Percentiles rank a stretch among this genome's conserved stretches.
phyloP scores from a whole-genome alignment of 1,140 invertebrate genomes.

The Conus ventricosus region DNA sequence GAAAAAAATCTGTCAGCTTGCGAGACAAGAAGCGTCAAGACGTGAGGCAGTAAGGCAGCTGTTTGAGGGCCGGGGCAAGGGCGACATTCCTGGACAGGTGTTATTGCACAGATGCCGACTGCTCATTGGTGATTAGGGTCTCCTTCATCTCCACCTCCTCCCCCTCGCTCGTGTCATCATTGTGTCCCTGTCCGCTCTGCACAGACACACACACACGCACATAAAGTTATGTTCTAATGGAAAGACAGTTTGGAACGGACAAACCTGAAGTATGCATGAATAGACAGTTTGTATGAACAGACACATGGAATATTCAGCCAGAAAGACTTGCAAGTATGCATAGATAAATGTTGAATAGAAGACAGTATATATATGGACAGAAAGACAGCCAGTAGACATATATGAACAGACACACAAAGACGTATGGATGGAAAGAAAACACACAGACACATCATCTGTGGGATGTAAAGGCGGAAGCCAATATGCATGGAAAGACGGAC shows the following conservation, averaged over 20 bases:
- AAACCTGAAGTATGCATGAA: not conserved
- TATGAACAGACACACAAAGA: too few species aligned
- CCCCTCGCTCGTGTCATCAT: slow-evolving; percentile 46
- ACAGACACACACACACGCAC: not conserved
- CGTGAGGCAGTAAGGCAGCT: too few species aligned
- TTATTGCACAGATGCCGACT: slow-evolving; percentile 22
- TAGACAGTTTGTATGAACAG: not conserved
- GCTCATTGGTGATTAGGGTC: slow-evolving; percentile 46
- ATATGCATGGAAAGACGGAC: too few species aligned
- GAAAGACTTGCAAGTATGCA: too few species aligned
- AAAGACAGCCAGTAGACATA: too few species aligned
- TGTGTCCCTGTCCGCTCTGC: slow-evolving; percentile 48
- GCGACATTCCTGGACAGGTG: not conserved
- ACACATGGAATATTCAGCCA: too few species aligned
- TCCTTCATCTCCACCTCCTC: slow-evolving; percentile 54
- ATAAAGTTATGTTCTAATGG: not conserved
- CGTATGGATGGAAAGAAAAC: too few species aligned
- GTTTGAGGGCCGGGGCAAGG: not conserved
- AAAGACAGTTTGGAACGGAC: slow-evolving; percentile 2
- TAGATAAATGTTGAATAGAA: too few species aligned
- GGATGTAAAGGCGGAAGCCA: too few species aligned
- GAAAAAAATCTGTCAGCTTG: not conserved
- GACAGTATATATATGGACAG: too few species aligned
- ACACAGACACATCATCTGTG: too few species aligned
- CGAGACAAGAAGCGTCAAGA: not conserved